Percentiles rank a stretch among this genome's conserved stretches.
phyloP scores from a whole-genome alignment of 2,113 vertebrate species.

The Entelurus aequoreus region DNA sequence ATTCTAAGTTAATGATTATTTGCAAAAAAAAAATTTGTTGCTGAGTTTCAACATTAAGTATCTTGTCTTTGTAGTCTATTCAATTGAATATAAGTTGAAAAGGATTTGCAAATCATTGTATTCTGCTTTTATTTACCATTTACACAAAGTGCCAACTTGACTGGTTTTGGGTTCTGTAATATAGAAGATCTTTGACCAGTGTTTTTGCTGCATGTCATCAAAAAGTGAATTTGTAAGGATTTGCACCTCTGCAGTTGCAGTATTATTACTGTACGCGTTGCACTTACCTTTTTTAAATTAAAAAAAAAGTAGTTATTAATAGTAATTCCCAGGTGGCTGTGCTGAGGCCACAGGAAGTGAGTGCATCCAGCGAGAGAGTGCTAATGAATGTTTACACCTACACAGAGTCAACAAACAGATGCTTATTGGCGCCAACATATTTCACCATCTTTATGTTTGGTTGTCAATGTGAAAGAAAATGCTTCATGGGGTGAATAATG shows the following conservation, averaged over 20 bases:
- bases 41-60: too few relatives aligned
- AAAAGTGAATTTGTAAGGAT: constrained; percentile 45
- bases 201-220: too few relatives aligned
- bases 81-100: too few relatives aligned
- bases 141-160: too few relatives aligned
- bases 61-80: too few relatives aligned
- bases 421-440: neutral
- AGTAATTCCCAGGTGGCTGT: constrained; percentile 24
- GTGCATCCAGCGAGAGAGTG: neutral
- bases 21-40: too few relatives aligned
- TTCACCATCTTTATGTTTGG: neutral
- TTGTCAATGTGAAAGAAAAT: neutral
- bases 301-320: constrained; percentile 35
- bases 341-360: constrained; percentile 4
- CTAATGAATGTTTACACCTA: constrained; percentile 11
- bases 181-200: too few relatives aligned
- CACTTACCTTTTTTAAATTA: constrained; percentile 9
- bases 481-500: too few relatives aligned
- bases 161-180: too few relatives aligned
- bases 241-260: constrained; percentile 47
- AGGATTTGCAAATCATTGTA: too few relatives aligned
- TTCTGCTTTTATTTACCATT: too few relatives aligned
- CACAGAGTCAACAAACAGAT: constrained; percentile 2
- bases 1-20: too few relatives aligned
- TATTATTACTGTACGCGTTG: constrained; percentile 45